A percentile compares a stretch with the other conserved stretches of the same genome.
These are phyloP conservation scores for Metalampra italica DNA, from an alignment of 2,888 invertebrate species.

Conservation along the genomic window DNA sequence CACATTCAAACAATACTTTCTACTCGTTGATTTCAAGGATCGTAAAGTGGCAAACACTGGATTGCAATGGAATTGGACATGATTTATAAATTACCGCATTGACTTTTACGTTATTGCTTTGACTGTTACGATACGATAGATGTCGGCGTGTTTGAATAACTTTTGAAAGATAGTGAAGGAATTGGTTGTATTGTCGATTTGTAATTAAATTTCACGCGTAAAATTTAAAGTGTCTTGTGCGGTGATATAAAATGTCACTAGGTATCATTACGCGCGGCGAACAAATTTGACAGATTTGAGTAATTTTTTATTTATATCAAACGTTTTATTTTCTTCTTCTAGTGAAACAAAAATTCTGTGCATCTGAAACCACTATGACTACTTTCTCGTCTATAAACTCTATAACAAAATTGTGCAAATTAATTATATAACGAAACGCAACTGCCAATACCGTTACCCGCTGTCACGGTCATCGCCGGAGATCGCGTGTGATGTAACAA, in stretches of 20 bases:
- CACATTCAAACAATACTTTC: not conserved
- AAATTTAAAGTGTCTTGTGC: not conserved
- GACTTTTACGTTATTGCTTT: not conserved
- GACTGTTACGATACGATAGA: not conserved
- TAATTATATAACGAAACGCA: too few species aligned
- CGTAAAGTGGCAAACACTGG: not conserved
- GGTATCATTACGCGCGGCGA: too few species aligned
- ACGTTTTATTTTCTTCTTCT: too few species aligned
- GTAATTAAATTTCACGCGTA: not conserved
- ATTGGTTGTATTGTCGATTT: not conserved
- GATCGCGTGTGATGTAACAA: conserved; percentile 47
- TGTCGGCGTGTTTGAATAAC: not conserved
- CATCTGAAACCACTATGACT: too few species aligned
- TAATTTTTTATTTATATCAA: too few species aligned
- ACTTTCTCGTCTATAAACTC: too few species aligned
- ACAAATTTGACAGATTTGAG: too few species aligned
- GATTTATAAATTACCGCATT: not conserved
- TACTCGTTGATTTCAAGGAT: not conserved
- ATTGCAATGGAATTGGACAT: not conserved
- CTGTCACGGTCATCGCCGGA: conserved; percentile 37
- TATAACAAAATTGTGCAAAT: too few species aligned
- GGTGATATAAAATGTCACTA: too few species aligned
- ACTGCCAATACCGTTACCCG: conserved; percentile 28
- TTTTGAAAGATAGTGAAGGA: not conserved
- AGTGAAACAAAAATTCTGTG: too few species aligned